Conservation (phyloP, 2,113 vertebrate genomes). For the Gallinago paraguaiae region DNA sequence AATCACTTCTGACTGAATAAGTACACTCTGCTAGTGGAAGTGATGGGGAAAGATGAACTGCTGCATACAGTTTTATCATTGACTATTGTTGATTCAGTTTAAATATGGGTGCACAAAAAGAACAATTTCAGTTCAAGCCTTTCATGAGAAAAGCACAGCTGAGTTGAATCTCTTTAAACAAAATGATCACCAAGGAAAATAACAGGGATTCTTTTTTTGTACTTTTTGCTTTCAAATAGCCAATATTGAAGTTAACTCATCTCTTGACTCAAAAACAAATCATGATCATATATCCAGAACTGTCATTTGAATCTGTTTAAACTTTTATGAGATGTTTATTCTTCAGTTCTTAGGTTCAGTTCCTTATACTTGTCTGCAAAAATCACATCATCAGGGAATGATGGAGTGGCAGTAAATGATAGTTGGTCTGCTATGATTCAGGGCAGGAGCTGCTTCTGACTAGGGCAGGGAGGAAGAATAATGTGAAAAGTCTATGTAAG, state of each 20-base stretch:
- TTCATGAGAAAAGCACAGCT: background rate
- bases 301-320: background rate
- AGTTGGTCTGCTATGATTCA: background rate
- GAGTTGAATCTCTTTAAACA: background rate
- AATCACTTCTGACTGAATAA: background rate
- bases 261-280: no score
- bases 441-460: background rate
- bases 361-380: background rate
- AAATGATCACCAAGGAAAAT: background rate
- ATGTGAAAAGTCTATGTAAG: rapidly evolving
- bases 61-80: background rate
- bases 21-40: background rate
- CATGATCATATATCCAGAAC: background rate
- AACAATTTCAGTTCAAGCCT: background rate
- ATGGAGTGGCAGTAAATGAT: background rate
- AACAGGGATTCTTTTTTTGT: background rate
- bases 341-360: background rate
- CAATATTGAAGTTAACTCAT: background rate
- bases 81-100: background rate
- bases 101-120: background rate
- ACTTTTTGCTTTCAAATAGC: background rate
- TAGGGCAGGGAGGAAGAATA: background rate
- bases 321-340: background rate
- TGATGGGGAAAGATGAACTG: background rate
- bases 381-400: background rate